Evolutionary conservation across 2,888 invertebrate genomes (phyloP), one percentile per base, ranked within the genome.

Genomic region (Hypsopygia costalis): DNA sequence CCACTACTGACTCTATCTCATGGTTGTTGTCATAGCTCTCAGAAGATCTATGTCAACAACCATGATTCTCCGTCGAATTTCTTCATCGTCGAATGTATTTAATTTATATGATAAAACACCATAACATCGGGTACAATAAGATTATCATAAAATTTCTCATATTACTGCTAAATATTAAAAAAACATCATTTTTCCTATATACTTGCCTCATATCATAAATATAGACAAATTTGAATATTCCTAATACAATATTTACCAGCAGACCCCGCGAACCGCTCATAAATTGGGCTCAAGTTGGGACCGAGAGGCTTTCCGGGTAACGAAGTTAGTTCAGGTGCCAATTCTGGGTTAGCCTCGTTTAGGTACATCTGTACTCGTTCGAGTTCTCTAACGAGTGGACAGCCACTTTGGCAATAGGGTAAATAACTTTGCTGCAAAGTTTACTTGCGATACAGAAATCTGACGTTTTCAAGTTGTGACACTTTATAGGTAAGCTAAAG

Each of bases 291-390:
- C 2, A 4, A 16, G 16, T 16, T 25, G 21, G 36, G 20, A 31
- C 35, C 32, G 33, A 37, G 39, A 43, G 53, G 44, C 41, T 41
- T 28, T 35, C 16, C 27, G 40, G 21, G 47, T 48, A 54, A 54
- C 47, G 40, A 44, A 46, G 51, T 54, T 57, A 57, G 44, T 30
- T 33, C 46, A 57, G 51, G 56, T 54, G 56, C 54, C 56, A 52
- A 54, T 50, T 50, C 52, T 31, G 37, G 38, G 35, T 37, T 34
- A 40, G 46, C 45, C 48, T 44, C 44, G 46, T 44, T 43, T 41
- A 38, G 33, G 32, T 36, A 36, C 36, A 36, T 36, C 36, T 36
- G 36, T 36, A 36, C 29, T 29, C 36, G 36, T 29, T 36, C 29
- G 20, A 25, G 28, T 10, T 11, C 3, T 7, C 25, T 25, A 25